Evolutionary conservation across 2,888 invertebrate species (phyloP).

Genomic region (Microctonus hyperodae): DNA sequence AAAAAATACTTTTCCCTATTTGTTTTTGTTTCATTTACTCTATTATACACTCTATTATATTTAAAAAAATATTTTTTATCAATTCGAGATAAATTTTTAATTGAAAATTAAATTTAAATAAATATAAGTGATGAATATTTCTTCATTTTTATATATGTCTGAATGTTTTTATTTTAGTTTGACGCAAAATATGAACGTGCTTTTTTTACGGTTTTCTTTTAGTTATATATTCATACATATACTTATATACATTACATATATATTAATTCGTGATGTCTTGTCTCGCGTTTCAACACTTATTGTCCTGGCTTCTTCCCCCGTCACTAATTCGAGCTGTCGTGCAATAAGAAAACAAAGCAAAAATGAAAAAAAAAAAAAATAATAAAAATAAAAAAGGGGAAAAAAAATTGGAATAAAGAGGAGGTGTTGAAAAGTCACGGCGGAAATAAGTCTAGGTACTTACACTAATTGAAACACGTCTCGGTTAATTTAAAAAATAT

Average conservation of each 20-base stretch:
- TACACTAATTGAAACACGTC: slow-evolving; percentile 2
- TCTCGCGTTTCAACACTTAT: neutral
- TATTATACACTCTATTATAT: no score
- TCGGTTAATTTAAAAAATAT: neutral
- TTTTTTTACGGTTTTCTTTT: slow-evolving; percentile 5
- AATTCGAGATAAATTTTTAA: no score
- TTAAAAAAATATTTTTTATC: neutral
- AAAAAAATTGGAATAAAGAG: neutral
- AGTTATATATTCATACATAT: neutral
- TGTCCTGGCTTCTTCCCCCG: neutral
- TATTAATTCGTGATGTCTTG: slow-evolving; percentile 9
- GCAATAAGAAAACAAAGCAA: neutral
- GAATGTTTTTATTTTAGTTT: slow-evolving; percentile 1
- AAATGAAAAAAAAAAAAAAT: no score
- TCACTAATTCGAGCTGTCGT: neutral
- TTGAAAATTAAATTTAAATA: neutral
- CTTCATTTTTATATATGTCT: neutral
- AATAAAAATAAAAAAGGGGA: neutral
- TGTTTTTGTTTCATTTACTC: neutral
- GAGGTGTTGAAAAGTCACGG: neutral
- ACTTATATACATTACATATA: no score
- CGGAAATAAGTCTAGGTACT: neutral
- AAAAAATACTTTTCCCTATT: neutral
- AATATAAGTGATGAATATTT: slow-evolving; percentile 14
- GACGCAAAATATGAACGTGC: slow-evolving; percentile 5